These are phyloP conservation scores for Batillaria attramentaria DNA, from an alignment of 1,140 invertebrate species.

Conservation along the genomic window DNA sequence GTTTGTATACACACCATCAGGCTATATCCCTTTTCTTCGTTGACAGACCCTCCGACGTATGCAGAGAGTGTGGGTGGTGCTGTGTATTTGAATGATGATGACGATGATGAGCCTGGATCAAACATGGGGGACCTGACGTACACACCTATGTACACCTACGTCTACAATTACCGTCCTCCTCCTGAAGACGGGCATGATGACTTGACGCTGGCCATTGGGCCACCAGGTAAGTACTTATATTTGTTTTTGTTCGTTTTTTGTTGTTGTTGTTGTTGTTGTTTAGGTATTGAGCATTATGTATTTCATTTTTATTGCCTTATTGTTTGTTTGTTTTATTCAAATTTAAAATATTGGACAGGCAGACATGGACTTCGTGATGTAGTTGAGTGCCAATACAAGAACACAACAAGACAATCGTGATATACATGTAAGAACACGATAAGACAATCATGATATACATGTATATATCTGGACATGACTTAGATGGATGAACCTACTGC, in stretches of 20 bases:
- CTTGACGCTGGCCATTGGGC: constrained; percentile 1
- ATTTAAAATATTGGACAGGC: not conserved
- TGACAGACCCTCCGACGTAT: constrained; percentile 73
- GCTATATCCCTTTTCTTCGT: not conserved
- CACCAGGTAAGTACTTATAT: constrained; percentile 7
- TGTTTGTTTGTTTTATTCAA: not conserved
- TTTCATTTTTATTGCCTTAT: not conserved
- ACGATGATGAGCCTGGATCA: constrained; percentile 61
- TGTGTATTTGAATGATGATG: constrained; percentile 71
- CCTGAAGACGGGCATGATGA: constrained; percentile 48
- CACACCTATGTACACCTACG: constrained; percentile 74
- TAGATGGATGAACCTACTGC: too few relatives aligned
- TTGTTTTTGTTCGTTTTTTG: not conserved
- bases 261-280: not conserved
- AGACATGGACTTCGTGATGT: too few relatives aligned
- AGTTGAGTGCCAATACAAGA: not conserved
- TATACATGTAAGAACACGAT: too few relatives aligned
- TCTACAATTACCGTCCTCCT: constrained; percentile 72
- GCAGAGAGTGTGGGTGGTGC: constrained; percentile 73
- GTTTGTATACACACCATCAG: too few relatives aligned
- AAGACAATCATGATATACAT: too few relatives aligned
- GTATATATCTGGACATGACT: too few relatives aligned
- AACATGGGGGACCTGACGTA: constrained; percentile 70
- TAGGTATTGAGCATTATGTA: too few relatives aligned
- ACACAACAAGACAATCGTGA: too few relatives aligned